These are phyloP conservation scores for Argyresthia goedartella DNA, from an alignment of 2,888 invertebrate species.

Conservation along the genomic window DNA sequence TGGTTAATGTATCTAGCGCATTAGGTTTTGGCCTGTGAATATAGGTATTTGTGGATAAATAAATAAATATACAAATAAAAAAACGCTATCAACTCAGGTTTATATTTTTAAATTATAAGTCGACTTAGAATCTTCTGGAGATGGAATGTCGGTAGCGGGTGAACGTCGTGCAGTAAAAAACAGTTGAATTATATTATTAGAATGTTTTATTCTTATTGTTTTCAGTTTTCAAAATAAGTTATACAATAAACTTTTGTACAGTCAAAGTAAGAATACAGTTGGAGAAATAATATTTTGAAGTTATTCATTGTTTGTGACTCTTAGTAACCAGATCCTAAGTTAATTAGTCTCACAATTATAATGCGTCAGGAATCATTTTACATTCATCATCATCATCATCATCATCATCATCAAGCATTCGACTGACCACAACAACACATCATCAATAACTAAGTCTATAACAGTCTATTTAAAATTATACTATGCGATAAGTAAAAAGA, in stretches of 20 bases:
- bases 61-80: too few relatives aligned
- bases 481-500: slow-evolving; percentile 61
- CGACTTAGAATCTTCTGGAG: too few relatives aligned
- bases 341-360: not conserved
- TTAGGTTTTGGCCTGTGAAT: too few relatives aligned
- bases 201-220: not conserved
- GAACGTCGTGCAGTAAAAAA: too few relatives aligned
- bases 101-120: too few relatives aligned
- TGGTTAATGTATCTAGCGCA: too few relatives aligned
- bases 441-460: slow-evolving; percentile 63
- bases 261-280: not conserved
- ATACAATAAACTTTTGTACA: not conserved
- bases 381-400: too few relatives aligned
- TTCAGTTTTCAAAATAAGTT: too few relatives aligned
- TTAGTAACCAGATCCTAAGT: not conserved
- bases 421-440: slow-evolving; percentile 39
- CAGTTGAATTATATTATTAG: not conserved
- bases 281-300: not conserved
- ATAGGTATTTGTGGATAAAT: too few relatives aligned
- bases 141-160: too few relatives aligned
- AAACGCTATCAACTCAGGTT: too few relatives aligned
- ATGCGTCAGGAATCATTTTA: slow-evolving; percentile 3
- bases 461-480: slow-evolving; percentile 70
- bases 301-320: not conserved
- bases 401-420: too few relatives aligned